phyloP scores from a whole-genome alignment of 2,113 vertebrate genomes.

The Ursus arctos region DNA sequence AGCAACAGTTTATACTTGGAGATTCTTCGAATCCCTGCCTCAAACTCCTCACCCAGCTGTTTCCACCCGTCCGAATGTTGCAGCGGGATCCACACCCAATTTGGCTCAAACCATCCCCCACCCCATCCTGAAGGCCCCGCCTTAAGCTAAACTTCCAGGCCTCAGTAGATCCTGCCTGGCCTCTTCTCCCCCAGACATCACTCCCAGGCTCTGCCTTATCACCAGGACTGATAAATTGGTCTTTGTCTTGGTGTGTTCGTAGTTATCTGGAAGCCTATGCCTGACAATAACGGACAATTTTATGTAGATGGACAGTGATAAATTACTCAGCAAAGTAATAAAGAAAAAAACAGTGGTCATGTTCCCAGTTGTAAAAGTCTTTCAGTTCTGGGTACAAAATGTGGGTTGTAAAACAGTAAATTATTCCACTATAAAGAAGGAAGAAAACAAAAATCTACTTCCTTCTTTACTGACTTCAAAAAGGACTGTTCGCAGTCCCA shows the following conservation, averaged over 20 bases:
- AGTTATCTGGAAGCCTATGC: too few relatives aligned
- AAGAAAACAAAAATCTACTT: neutral
- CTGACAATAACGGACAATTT: fast-evolving
- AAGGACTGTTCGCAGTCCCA: neutral
- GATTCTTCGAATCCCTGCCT: neutral
- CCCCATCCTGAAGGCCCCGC: fast-evolving
- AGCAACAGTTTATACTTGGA: neutral
- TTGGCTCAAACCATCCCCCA: neutral
- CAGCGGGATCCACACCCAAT: fast-evolving
- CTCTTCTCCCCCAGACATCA: fast-evolving
- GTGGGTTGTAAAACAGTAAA: neutral
- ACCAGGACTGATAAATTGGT: fast-evolving
- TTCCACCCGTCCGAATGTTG: neutral
- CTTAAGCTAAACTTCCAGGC: neutral
- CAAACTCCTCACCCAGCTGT: neutral
- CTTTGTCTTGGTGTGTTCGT: neutral
- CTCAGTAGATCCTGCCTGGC: fast-evolving
- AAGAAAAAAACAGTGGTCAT: neutral
- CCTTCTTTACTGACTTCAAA: neutral
- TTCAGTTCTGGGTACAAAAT: neutral
- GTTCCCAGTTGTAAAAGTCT: neutral
- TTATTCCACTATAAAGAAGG: neutral
- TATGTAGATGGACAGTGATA: neutral
- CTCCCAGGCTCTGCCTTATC: neutral
- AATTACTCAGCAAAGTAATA: neutral